phyloP scores from a whole-genome alignment of 1,140 invertebrate species.

The Samia ricini region DNA sequence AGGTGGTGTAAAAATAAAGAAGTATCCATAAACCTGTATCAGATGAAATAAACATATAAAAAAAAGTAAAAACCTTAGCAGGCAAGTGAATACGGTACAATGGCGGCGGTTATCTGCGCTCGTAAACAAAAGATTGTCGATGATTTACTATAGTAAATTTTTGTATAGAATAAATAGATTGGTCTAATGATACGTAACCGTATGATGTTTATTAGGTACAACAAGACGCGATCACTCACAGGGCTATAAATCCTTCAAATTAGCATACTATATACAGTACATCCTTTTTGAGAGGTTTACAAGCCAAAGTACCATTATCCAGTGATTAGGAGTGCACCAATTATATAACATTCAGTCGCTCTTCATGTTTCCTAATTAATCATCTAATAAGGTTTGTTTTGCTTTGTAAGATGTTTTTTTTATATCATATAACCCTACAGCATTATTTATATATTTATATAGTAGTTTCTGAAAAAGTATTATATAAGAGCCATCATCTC shows the following conservation, averaged over 20 bases:
- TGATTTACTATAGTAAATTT: slow-evolving; percentile 28
- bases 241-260: background rate
- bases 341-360: too few species aligned
- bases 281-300: background rate
- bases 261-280: background rate
- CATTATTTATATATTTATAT: background rate
- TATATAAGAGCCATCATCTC: background rate
- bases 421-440: background rate
- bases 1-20: background rate
- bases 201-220: too few species aligned
- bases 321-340: background rate
- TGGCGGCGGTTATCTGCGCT: slow-evolving; percentile 26
- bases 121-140: slow-evolving; percentile 40
- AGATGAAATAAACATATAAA: slow-evolving; percentile 10
- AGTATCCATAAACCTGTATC: slow-evolving; percentile 14
- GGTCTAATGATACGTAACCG: background rate
- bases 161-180: slow-evolving; percentile 7
- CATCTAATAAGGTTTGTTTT: too few species aligned
- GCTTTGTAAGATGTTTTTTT: background rate
- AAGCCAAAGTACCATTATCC: background rate
- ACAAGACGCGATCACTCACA: too few species aligned
- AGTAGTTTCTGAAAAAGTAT: background rate
- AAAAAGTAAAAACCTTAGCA: slow-evolving; percentile 22
- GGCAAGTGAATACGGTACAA: slow-evolving; percentile 19
- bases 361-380: too few species aligned